Evolutionary conservation across 2,797 vertebrate genomes (phyloP).

Genomic region (Mus minutoides): DNA sequence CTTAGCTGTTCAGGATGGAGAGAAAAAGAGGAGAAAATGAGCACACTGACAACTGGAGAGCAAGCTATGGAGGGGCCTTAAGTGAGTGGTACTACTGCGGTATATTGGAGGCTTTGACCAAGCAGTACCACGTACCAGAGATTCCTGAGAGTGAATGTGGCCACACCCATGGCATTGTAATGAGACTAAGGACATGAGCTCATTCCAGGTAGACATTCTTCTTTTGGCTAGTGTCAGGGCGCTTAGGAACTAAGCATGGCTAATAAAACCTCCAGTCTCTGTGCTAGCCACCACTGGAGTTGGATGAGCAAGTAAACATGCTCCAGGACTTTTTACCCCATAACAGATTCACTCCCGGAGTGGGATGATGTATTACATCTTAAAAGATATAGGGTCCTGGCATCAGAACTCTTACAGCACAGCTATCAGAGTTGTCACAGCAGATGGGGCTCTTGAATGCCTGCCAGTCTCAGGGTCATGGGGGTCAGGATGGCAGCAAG

Average conservation of each 20-base stretch:
- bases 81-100: neutral
- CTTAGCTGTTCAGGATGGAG: neutral
- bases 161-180: neutral
- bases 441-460: slow-evolving; percentile 65
- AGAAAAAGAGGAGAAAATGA: neutral
- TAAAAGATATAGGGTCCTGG: neutral
- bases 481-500: slow-evolving; percentile 65
- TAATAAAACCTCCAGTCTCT: neutral
- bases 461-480: slow-evolving; percentile 37
- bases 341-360: neutral
- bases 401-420: neutral
- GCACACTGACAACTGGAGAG: neutral
- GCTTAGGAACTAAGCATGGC: neutral
- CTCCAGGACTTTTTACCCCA: neutral
- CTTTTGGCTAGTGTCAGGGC: neutral
- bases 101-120: neutral
- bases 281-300: neutral
- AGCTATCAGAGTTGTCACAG: slow-evolving; percentile 60
- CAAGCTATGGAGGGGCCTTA: neutral
- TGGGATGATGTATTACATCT: neutral
- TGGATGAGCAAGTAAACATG: neutral
- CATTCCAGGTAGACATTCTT: neutral
- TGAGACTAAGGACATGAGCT: neutral
- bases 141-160: neutral
- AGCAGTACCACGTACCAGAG: neutral